These are phyloP conservation scores for Poecilia latipinna DNA, from an alignment of 2,113 vertebrate genomes.

Conservation along the genomic window DNA sequence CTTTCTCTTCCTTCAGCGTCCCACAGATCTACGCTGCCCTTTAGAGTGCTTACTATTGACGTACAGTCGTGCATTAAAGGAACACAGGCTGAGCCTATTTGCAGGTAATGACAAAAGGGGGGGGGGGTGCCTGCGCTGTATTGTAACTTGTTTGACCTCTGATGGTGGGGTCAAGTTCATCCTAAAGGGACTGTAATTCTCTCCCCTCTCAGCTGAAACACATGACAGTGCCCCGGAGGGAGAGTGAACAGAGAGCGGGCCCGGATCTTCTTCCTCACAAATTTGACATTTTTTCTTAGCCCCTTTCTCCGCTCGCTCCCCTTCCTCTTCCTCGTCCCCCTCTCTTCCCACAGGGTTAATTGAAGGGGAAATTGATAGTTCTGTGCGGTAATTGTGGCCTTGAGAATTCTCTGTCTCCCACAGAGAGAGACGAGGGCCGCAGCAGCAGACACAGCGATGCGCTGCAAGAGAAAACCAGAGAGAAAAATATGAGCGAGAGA, in stretches of 20 bases:
- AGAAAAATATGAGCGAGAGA: constrained; percentile 17
- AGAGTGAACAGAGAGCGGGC: neutral
- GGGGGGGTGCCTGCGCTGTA: constrained; percentile 19
- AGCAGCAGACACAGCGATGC: constrained; percentile 46
- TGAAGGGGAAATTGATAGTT: constrained; percentile 81
- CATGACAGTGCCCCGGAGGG: constrained; percentile 32
- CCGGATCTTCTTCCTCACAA: constrained; percentile 45
- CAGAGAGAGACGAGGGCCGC: constrained; percentile 63
- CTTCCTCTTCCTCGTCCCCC: constrained; percentile 34
- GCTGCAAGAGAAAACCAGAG: constrained; percentile 18
- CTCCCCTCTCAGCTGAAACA: constrained; percentile 44
- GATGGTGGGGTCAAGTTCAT: constrained; percentile 65
- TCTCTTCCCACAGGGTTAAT: constrained; percentile 77
- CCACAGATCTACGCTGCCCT: constrained; percentile 39
- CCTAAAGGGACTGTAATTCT: constrained; percentile 55
- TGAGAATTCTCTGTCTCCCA: constrained; percentile 73
- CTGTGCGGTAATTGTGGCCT: constrained; percentile 79
- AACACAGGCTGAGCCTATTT: constrained; percentile 43
- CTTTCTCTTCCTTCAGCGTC: constrained; percentile 25
- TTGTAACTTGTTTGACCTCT: constrained; percentile 69
- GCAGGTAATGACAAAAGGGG: constrained; percentile 51
- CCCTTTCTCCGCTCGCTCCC: constrained; percentile 36
- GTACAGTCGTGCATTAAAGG: constrained; percentile 50
- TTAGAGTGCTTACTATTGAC: constrained; percentile 51
- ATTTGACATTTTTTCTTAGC: constrained; percentile 66